Conservation (phyloP, 2,888 invertebrate species). For the Rosalia funebris region DNA sequence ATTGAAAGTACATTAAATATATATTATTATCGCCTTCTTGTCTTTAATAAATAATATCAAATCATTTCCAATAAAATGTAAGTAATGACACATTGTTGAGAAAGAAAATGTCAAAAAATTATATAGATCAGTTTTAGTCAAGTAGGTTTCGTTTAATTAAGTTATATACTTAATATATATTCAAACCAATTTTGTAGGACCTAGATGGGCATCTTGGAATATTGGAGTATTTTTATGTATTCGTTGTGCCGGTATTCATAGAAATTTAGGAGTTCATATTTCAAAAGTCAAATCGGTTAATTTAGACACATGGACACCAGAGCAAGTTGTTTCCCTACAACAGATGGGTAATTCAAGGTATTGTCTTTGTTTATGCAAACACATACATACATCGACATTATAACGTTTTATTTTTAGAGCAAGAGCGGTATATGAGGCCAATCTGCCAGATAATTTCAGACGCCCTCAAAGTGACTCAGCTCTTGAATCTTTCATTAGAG, state of each 20-base stretch:
- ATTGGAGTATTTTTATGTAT: slow-evolving; percentile 98
- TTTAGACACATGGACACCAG: slow-evolving; percentile 97
- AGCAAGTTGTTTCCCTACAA: slow-evolving; percentile 88
- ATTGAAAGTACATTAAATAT: too few species aligned
- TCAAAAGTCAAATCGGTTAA: slow-evolving; percentile 99
- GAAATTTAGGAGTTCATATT: slow-evolving; percentile 98
- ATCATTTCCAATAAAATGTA: too few species aligned
- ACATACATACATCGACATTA: background rate
- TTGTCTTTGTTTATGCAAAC: background rate
- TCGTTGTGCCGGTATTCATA: slow-evolving; percentile 97
- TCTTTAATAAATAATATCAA: too few species aligned
- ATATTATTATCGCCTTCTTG: too few species aligned
- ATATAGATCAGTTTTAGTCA: too few species aligned
- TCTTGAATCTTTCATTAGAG: slow-evolving; percentile 94
- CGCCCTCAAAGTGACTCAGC: slow-evolving; percentile 95
- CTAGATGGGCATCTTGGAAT: slow-evolving; percentile 99
- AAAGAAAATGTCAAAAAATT: too few species aligned
- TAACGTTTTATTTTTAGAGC: slow-evolving; percentile 67
- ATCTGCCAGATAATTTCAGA: slow-evolving; percentile 92
- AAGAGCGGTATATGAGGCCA: slow-evolving; percentile 96
- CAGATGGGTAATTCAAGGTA: slow-evolving; percentile 93
- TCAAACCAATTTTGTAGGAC: slow-evolving; percentile 72
- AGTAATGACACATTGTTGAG: too few species aligned
- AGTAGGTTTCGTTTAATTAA: too few species aligned
- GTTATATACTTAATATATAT: too few species aligned